These are phyloP conservation scores for Aphelocoma californica DNA, from an alignment of 2,797 vertebrate species.

Conservation along the genomic window DNA sequence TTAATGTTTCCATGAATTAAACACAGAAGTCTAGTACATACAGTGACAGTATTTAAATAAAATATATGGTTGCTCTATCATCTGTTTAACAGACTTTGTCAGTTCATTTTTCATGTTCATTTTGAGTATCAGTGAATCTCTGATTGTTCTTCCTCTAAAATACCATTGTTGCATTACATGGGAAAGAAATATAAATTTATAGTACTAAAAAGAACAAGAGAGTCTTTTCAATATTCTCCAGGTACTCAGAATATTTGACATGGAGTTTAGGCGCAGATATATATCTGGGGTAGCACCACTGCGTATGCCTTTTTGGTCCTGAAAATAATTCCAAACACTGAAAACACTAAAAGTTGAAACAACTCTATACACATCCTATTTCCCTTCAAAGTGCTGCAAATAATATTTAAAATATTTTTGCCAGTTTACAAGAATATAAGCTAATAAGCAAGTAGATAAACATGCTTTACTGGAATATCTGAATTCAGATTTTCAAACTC, in stretches of 20 bases:
- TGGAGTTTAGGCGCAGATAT: not conserved
- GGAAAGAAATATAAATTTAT: not conserved
- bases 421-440: not conserved
- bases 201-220: not conserved
- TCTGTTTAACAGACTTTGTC: conserved; percentile 15
- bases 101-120: not conserved
- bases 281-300: not conserved
- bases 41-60: not conserved
- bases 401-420: not conserved
- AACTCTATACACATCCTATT: not conserved
- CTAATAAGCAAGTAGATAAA: not conserved
- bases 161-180: not conserved
- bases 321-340: not conserved
- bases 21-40: not conserved
- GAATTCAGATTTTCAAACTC: not conserved
- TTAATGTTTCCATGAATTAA: conserved; percentile 12
- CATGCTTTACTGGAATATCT: not conserved
- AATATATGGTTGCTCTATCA: not conserved
- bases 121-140: not conserved
- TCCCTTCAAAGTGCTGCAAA: not conserved
- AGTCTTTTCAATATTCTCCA: not conserved
- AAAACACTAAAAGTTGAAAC: not conserved
- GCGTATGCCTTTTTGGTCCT: not conserved
- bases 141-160: not conserved
- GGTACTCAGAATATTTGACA: not conserved